These are phyloP conservation scores for Parotia lawesii DNA, from an alignment of 2,113 vertebrate genomes.

Conservation along the genomic window DNA sequence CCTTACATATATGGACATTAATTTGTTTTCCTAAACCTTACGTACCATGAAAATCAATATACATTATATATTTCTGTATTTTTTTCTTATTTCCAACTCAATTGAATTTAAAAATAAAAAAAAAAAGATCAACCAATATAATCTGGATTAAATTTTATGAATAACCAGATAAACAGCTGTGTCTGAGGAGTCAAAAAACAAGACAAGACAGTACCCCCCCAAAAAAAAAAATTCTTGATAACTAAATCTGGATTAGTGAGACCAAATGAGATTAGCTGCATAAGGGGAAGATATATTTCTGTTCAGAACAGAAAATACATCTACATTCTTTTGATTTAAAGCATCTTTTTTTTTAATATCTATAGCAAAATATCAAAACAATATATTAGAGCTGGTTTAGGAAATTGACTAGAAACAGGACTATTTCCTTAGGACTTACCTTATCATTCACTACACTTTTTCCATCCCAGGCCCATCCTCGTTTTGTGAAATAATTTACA, in stretches of 20 bases:
- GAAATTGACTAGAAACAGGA: neutral
- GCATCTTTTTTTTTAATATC: neutral
- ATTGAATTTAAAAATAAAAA: neutral
- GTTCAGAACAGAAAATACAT: neutral
- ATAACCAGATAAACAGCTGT: neutral
- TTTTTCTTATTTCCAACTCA: neutral
- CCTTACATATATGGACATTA: neutral
- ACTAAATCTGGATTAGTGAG: neutral
- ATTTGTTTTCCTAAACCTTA: neutral
- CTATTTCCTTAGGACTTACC: conserved; percentile 75
- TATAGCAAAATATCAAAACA: neutral
- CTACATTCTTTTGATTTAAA: neutral
- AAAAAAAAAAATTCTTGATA: neutral
- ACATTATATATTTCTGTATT: neutral
- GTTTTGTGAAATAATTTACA: conserved; percentile 99
- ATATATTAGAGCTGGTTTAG: neutral
- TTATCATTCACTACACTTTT: conserved; percentile 96
- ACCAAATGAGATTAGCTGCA: neutral
- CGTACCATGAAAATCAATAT: neutral
- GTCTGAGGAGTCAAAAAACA: neutral
- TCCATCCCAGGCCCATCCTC: conserved; percentile 98
- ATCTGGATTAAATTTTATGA: neutral
- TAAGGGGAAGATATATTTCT: neutral
- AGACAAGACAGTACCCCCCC: neutral
- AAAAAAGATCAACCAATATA: neutral